A percentile compares a stretch with the other conserved stretches of the same genome.
These are phyloP conservation scores for Micrasema longulum DNA, from an alignment of 1,140 invertebrate species.

Conservation along the genomic window DNA sequence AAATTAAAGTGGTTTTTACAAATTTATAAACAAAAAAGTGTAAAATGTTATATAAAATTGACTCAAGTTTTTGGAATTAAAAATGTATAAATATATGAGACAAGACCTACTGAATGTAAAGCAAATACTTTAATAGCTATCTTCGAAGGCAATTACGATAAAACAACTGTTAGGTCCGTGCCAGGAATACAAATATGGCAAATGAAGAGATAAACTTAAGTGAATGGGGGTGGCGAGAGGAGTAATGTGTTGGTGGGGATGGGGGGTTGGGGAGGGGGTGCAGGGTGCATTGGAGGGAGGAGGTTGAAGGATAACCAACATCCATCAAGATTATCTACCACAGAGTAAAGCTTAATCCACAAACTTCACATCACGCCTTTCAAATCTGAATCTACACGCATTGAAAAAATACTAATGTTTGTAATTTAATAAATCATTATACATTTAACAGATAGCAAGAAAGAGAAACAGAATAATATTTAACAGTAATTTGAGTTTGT, in stretches of 20 bases:
- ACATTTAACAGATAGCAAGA: too few species aligned
- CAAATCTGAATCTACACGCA: background rate
- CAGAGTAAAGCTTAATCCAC: slow-evolving; percentile 18
- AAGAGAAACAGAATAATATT: too few species aligned
- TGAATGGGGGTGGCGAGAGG: background rate
- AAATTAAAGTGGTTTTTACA: too few species aligned
- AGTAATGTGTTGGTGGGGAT: background rate
- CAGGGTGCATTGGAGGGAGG: background rate
- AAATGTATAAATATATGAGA: too few species aligned
- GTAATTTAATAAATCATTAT: too few species aligned
- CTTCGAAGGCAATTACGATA: slow-evolving; percentile 21
- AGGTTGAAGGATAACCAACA: slow-evolving; percentile 9
- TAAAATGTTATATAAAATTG: too few species aligned
- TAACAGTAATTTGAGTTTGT: too few species aligned
- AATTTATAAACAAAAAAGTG: too few species aligned
- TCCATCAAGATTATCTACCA: slow-evolving; percentile 35
- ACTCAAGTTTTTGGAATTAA: too few species aligned
- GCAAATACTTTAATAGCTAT: background rate
- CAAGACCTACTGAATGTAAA: too few species aligned
- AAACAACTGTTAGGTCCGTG: slow-evolving; percentile 4
- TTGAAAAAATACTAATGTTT: background rate
- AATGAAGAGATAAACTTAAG: slow-evolving; percentile 22
- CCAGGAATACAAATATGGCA: background rate
- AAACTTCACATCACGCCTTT: background rate
- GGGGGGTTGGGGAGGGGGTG: background rate